Evolutionary conservation across 23 tunicate genomes (phyloP).

Genomic region (Halocynthia roretzi): DNA sequence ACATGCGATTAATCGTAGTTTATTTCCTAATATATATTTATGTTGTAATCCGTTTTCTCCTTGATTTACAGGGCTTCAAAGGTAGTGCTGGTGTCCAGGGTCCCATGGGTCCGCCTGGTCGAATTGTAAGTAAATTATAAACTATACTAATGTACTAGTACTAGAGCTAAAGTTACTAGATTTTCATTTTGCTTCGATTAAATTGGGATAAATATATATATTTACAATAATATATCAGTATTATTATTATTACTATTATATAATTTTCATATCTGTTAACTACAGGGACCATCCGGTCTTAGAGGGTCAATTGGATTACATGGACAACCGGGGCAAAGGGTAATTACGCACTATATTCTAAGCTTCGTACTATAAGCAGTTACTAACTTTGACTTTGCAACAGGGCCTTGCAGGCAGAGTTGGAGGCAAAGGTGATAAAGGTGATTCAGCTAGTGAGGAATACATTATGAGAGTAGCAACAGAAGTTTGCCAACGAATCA

Average conservation of each 20-base stretch:
- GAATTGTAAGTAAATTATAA: neutral
- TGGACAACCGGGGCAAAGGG: constrained; percentile 2
- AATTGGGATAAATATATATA: no score
- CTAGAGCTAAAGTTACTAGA: no score
- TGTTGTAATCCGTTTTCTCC: no score
- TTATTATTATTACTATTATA: no score
- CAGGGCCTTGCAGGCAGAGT: neutral
- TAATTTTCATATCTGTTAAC: neutral
- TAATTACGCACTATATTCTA: neutral
- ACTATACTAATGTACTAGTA: no score
- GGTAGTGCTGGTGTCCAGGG: no score
- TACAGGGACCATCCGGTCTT: constrained; percentile 37
- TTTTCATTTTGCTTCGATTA: no score
- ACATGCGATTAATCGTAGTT: constrained; percentile 6
- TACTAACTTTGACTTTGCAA: neutral
- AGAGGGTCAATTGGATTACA: constrained; percentile 24
- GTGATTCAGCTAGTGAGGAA: neutral
- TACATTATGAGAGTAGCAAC: constrained; percentile 6
- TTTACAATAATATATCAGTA: no score
- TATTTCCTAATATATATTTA: neutral
- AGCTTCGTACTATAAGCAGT: no score
- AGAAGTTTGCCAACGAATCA: constrained; percentile 8
- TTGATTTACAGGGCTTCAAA: no score
- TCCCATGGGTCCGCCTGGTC: no score
- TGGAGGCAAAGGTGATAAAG: constrained; percentile 3